Base-by-base conservation (phyloP, 2,888 invertebrate genomes). In the Andricus quercusramuli region DNA sequence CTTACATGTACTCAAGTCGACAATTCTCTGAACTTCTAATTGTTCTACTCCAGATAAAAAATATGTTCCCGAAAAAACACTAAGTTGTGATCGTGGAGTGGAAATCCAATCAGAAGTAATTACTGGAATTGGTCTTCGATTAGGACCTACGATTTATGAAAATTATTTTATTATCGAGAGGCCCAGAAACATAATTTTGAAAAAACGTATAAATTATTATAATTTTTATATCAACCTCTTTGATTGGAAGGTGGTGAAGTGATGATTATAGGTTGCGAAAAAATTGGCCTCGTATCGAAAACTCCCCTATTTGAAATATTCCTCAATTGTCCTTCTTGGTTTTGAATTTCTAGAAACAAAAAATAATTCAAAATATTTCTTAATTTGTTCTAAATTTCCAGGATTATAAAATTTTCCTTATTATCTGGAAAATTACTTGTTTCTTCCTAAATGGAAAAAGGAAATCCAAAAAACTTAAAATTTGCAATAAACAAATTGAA, bases 1-100 rank as follows among this genome's bases (percentile, higher is more conserved):
- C 95, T 93, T 93, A 97, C 97, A 92, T 91, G 96, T 96, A 89
- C 95, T 94, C 15, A 97, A 92, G 90, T 97, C 97, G 66, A 97
- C 95, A 65, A 97, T 96, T 93, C 97, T 97, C 89, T 97, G 96
- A 80, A 97, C 96, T 84, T 95, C 94, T 6, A 97, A 93, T 70
- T 95, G 95, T 79, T 95, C 94, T 74, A 95, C 94, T 37, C 96
- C 96, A 77, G 94, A 94, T 66, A 97, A 94, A 90, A 96, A 96
- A 90, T 96, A 96, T 82, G 96, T 93, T 20, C 97, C 97, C 66
- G 95, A 94, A 62, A 95, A 92, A 0, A 96, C 95, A 82, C 95
- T 94, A 86, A 95, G 94, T 87, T 95, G 95, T 0, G 94, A 93
- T 9, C 94, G 93, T 66, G 93, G 93, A 29, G 93, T 94, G 25